Base-by-base conservation (phyloP, 2,113 vertebrate genomes). In the Pampusana beccarii region DNA sequence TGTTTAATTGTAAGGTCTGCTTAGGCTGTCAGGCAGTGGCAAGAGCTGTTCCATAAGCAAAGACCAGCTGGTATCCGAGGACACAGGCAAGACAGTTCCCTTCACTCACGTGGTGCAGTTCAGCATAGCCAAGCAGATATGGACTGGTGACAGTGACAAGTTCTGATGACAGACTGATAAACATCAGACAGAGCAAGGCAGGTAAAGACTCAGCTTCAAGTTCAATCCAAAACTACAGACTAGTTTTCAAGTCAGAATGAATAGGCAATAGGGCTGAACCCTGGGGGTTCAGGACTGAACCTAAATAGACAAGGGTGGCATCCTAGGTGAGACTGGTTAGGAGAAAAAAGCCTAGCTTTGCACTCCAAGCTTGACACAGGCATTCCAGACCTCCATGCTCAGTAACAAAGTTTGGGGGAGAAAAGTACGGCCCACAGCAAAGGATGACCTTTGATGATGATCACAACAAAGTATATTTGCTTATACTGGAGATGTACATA, bases 401-500 rank as follows among this genome's bases (percentile, higher is more conserved):
- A 33, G 20, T 51, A 40, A 34, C 11, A 89, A 7, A 18, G 5
- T 36, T 31, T 36, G 21, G 8, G 12, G n/a, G 11, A 64, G 42
- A 77, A 80, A 80, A 33, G 21, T 11, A 29, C 7, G 48, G 36
- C 7, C 11, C 15, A 19, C n/a, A 77, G 5, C 17, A 36, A 65
- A 85, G 23, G 20, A 66, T 0, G 6, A 69, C 11, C 17, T n/a
- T n/a, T n/a, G n/a, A n/a, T n/a, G n/a, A n/a, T n/a, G n/a, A n/a
- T n/a, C n/a, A n/a, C n/a, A n/a, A n/a, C n/a, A n/a, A n/a, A n/a
- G 4, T 48, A 13, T 72, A 2, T 6, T n/a, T 57, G 11, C 13
- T 38, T 13, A 6, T 12, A 16, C 7, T 28, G 40, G 46, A 57
- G 18, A 16, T 0, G 1, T 33, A 24, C 16, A 53, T 1, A 13